Evolutionary conservation across 2,888 invertebrate genomes (phyloP), one percentile per base, ranked within the genome.

Genomic region (Chrysina gloriosa): DNA sequence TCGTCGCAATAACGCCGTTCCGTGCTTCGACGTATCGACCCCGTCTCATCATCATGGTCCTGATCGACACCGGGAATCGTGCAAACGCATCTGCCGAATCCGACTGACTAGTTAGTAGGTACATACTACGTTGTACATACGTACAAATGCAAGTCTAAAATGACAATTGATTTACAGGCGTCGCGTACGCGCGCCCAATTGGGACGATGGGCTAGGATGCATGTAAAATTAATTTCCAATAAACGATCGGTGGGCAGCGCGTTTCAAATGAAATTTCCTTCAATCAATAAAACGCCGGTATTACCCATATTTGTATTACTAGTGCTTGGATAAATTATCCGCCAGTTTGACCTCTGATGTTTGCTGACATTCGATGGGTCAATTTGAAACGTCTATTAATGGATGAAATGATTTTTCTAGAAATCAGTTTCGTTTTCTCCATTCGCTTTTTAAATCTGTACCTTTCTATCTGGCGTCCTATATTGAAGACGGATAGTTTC

Each of bases 221-320:
- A 63, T 63, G 16, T 47, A 65, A 52, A 56, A 65, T 65, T 65
- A 65, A 65, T 65, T 54, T 54, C 42, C 47, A 39, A 48, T 64
- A 50, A 64, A 56, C 50, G 65, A 56, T 42, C 19, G 54, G n/a
- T 23, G 11, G 27, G 63, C n/a, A 11, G 36, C 25, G 42, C 31
- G 21, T 11, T 25, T 16, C 29, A 34, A 65, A 65, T 52, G 56
- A 56, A 42, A 65, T 19, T 65, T 65, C 65, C 56, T 65, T 65
- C 45, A 65, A 56, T 65, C 65, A 54, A 29, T 54, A 29, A 4
- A 14, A 14, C 9, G 27, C 11, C 11, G 34, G 2, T 34, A 11
- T 7, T 11, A 7, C 31, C 5, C 5, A 6, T 34, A 34, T 34
- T 48, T 48, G 48, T 25, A 48, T 48, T 48, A 23, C 11, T 48